phyloP scores from a whole-genome alignment of 2,113 vertebrate species.

The Siniperca knerii region DNA sequence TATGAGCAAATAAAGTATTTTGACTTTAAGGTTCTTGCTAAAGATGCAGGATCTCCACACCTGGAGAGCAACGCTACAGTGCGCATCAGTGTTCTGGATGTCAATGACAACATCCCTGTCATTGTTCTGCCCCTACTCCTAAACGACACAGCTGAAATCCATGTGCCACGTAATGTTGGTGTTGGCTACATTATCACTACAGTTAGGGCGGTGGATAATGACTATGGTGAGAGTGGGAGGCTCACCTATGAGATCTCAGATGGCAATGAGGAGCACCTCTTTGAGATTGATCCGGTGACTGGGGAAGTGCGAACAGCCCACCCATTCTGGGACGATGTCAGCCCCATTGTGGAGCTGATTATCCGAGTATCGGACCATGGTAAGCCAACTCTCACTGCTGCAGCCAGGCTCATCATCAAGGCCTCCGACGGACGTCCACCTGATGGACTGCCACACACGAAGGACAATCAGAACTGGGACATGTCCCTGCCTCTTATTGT shows the following conservation, averaged over 20 bases:
- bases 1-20: conserved; percentile 98
- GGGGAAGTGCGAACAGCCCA: conserved; percentile 96
- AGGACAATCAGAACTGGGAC: conserved; percentile 96
- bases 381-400: conserved; percentile 94
- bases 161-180: conserved; percentile 95
- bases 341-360: conserved; percentile 94
- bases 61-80: conserved; percentile 96
- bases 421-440: conserved; percentile 93
- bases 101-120: conserved; percentile 97
- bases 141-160: conserved; percentile 97
- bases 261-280: conserved; percentile 96
- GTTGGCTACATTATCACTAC: conserved; percentile 96
- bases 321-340: conserved; percentile 95
- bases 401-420: conserved; percentile 94
- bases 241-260: conserved; percentile 98
- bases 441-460: conserved; percentile 91
- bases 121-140: conserved; percentile 93
- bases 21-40: conserved; percentile 96
- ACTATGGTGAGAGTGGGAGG: conserved; percentile 96
- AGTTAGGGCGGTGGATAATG: conserved; percentile 94
- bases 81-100: conserved; percentile 93
- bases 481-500: conserved; percentile 97
- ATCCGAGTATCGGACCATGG: conserved; percentile 97
- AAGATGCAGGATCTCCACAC: conserved; percentile 95
- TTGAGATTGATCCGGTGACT: conserved; percentile 94